These are phyloP conservation scores for Bombus vancouverensis DNA, from an alignment of 1,140 invertebrate genomes.

Conservation along the genomic window DNA sequence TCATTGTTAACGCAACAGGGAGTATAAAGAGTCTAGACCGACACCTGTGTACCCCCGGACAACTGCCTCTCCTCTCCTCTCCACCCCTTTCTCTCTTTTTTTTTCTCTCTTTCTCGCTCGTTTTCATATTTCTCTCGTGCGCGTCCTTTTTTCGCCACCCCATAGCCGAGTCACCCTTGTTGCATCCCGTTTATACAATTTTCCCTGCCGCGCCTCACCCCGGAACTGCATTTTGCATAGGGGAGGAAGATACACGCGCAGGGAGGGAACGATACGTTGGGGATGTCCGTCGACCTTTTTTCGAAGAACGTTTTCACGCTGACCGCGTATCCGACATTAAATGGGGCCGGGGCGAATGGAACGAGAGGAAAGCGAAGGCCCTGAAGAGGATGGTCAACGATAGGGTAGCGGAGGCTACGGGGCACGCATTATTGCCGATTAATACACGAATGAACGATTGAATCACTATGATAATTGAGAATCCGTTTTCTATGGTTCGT, in stretches of 20 bases:
- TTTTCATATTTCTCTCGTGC: background rate
- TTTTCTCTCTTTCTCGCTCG: background rate
- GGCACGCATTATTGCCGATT: conserved; percentile 1
- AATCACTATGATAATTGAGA: background rate
- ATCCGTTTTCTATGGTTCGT: background rate
- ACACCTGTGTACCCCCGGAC: conserved; percentile 74
- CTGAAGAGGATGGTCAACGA: background rate
- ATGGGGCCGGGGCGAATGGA: background rate
- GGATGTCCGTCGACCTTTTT: conserved; percentile 20
- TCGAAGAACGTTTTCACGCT: conserved; percentile 17
- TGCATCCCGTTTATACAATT: conserved; percentile 32
- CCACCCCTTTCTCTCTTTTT: background rate
- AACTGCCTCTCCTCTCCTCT: conserved; percentile 38
- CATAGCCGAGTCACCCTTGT: conserved; percentile 12
- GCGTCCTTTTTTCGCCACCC: background rate
- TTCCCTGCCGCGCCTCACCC: conserved; percentile 49
- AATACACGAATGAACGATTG: background rate
- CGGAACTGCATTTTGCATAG: conserved; percentile 59
- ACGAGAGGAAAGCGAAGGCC: background rate
- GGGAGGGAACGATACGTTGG: conserved; percentile 44
- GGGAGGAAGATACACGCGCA: conserved; percentile 10
- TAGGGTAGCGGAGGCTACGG: background rate
- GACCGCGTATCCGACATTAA: background rate
- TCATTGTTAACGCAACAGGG: conserved; percentile 28
- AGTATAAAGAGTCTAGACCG: conserved; percentile 77